Conservation (phyloP, 2,888 invertebrate genomes). For the Trachelus iudaicus region DNA sequence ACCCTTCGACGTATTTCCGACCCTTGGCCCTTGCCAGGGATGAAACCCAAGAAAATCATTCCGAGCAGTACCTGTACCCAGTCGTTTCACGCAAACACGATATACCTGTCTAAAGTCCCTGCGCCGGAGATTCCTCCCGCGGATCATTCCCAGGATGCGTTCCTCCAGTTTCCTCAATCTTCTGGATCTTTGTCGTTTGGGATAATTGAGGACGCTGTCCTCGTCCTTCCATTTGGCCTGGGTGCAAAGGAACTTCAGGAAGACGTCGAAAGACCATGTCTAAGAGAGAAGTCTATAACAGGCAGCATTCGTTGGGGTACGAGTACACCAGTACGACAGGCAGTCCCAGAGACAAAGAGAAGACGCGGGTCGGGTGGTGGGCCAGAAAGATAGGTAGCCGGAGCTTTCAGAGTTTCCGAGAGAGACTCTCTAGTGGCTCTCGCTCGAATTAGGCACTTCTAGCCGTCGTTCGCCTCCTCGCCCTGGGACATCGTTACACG, state of each 20-base stretch:
- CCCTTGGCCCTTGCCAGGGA: not conserved
- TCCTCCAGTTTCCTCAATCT: not conserved
- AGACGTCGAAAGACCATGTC: not conserved
- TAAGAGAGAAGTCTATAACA: not conserved
- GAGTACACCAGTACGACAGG: not conserved
- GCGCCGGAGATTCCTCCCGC: too few species aligned
- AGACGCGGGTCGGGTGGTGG: not conserved
- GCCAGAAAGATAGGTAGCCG: not conserved
- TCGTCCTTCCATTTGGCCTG: not conserved
- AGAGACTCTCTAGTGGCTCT: constrained; percentile 31
- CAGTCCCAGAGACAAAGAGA: not conserved
- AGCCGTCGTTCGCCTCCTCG: constrained; percentile 40
- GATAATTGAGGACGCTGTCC: not conserved
- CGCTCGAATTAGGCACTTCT: constrained; percentile 49
- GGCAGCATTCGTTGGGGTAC: not conserved
- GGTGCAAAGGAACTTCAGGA: not conserved
- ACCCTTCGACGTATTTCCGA: not conserved
- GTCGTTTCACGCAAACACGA: not conserved
- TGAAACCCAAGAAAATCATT: not conserved
- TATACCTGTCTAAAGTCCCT: not conserved
- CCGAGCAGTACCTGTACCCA: not conserved
- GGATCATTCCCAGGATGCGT: not conserved
- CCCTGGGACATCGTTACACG: constrained; percentile 55
- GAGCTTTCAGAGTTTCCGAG: not conserved
- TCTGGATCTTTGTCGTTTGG: not conserved